Conservation (phyloP, 2,888 invertebrate genomes). For the Hirtodrosophila alboralis region DNA sequence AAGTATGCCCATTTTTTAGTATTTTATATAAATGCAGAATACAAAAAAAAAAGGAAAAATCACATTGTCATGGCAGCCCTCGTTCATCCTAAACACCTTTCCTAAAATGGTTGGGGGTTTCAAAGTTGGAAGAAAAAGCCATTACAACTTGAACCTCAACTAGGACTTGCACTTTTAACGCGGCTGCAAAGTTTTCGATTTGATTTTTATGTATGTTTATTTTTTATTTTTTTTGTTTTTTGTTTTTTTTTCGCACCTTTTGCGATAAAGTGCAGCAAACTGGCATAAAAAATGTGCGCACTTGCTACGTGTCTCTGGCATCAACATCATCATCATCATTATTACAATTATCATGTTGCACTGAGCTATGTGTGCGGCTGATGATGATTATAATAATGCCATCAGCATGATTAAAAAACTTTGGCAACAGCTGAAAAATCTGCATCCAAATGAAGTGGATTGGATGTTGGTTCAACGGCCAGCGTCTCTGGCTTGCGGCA, state of each 20-base stretch:
- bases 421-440: slow-evolving; percentile 63
- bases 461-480: slow-evolving; percentile 57
- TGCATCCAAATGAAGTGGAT: slow-evolving; percentile 36
- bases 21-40: background rate
- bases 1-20: no score
- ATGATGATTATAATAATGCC: slow-evolving; percentile 41
- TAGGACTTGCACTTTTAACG: slow-evolving; percentile 29
- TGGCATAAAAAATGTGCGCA: slow-evolving; percentile 63
- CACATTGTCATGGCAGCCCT: slow-evolving; percentile 60
- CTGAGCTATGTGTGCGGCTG: slow-evolving; percentile 8
- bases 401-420: slow-evolving; percentile 74
- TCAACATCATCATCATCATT: slow-evolving; percentile 22
- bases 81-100: background rate
- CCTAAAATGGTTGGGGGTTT: background rate
- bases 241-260: slow-evolving; percentile 53
- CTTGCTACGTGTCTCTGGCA: slow-evolving; percentile 51
- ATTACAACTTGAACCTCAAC: slow-evolving; percentile 59
- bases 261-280: slow-evolving; percentile 53
- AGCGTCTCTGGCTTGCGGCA: slow-evolving; percentile 63
- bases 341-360: slow-evolving; percentile 6
- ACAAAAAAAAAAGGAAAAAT: slow-evolving; percentile 3
- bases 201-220: no score
- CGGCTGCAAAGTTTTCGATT: slow-evolving; percentile 42
- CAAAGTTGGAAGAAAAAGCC: slow-evolving; percentile 62
- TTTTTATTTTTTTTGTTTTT: no score